Conservation (phyloP, 2,113 vertebrate species). For the Silurus glanis region DNA sequence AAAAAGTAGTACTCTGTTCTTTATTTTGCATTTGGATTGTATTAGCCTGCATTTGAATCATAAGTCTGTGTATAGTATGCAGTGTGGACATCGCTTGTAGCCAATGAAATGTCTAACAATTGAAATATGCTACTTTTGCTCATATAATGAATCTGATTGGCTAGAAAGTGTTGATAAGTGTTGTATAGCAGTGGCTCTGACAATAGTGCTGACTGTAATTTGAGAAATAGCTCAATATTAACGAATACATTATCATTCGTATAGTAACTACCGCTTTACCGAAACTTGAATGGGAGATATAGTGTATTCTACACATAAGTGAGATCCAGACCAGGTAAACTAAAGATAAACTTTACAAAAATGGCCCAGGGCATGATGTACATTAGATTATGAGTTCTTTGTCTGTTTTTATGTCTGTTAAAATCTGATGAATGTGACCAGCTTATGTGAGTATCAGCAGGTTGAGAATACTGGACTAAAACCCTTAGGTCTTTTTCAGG, state of each 20-base stretch:
- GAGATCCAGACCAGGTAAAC: not conserved
- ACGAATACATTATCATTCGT: not conserved
- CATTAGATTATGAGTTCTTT: not conserved
- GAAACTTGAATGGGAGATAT: not conserved
- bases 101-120: not conserved
- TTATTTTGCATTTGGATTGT: constrained; percentile 10
- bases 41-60: not conserved
- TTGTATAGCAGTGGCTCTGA: not conserved
- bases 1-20: not conserved
- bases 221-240: not conserved
- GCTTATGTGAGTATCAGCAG: not conserved
- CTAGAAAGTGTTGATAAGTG: not conserved
- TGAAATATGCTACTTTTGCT: not conserved
- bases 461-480: not conserved
- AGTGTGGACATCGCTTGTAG: not conserved
- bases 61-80: too few relatives aligned
- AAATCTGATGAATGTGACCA: not conserved
- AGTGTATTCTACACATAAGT: too few relatives aligned
- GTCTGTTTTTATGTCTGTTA: not conserved
- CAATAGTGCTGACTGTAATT: not conserved
- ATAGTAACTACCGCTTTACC: not conserved
- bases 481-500: not conserved
- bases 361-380: not conserved
- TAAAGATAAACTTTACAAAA: not conserved
- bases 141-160: not conserved